These are phyloP conservation scores for Acrocera orbiculus DNA, from an alignment of 2,888 invertebrate genomes.

Conservation along the genomic window DNA sequence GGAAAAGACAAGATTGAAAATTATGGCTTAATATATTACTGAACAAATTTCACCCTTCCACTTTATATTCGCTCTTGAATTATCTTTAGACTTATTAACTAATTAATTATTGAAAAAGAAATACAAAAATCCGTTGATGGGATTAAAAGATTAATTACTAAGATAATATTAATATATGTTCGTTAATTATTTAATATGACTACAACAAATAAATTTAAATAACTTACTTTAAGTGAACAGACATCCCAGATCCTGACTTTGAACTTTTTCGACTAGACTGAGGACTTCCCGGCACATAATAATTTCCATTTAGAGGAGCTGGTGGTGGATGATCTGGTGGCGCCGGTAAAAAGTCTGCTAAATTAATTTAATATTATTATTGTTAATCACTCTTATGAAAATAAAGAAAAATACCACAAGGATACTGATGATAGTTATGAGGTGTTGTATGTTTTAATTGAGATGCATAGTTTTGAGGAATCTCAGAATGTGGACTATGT, in stretches of 20 bases:
- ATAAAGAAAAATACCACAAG: conserved; percentile 19
- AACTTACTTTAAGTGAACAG: conserved; percentile 29
- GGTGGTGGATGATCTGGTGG: conserved; percentile 44
- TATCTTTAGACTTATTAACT: no score
- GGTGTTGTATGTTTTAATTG: conserved; percentile 19
- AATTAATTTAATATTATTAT: conserved; percentile 28
- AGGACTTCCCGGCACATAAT: conserved; percentile 29
- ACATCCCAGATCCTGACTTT: conserved; percentile 29
- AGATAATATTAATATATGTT: no score
- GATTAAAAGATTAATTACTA: no score
- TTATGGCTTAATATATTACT: no score
- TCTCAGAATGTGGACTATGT: conserved; percentile 30
- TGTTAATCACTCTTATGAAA: no score
- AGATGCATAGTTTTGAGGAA: conserved; percentile 16
- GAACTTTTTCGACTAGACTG: conserved; percentile 29
- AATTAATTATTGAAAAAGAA: no score
- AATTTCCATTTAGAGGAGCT: conserved; percentile 23
- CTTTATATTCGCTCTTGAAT: no score
- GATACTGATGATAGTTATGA: conserved; percentile 26
- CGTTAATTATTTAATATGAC: no score
- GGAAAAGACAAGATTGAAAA: no score
- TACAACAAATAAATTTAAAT: background rate
- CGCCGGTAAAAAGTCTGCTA: conserved; percentile 41
- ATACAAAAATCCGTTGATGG: no score
- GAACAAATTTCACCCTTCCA: no score